These are phyloP conservation scores for Cyclargus thomasi DNA, from an alignment of 1,140 invertebrate species.

Conservation along the genomic window DNA sequence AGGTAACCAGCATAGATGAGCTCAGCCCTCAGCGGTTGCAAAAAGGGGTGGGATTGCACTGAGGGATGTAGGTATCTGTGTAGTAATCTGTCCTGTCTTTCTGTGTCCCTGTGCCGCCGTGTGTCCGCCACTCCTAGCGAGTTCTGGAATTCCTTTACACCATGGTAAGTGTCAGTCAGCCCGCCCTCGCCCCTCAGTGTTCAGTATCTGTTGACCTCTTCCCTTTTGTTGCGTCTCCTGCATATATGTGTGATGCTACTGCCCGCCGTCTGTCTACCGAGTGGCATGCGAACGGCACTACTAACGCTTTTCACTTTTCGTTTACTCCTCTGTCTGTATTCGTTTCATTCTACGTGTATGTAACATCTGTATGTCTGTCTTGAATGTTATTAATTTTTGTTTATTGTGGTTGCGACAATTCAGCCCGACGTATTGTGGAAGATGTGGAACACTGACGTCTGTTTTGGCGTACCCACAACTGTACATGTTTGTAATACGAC, in stretches of 20 bases:
- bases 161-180: constrained; percentile 92
- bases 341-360: constrained; percentile 77
- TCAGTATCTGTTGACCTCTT: constrained; percentile 75
- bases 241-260: constrained; percentile 71
- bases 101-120: constrained; percentile 82
- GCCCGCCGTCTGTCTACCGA: constrained; percentile 52
- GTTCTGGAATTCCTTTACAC: constrained; percentile 97
- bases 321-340: constrained; percentile 73
- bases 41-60: constrained; percentile 71
- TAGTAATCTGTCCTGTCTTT: constrained; percentile 83
- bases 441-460: constrained; percentile 20
- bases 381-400: constrained; percentile 55
- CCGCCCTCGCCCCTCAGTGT: constrained; percentile 75
- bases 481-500: constrained; percentile 72
- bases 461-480: constrained; percentile 55
- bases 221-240: constrained; percentile 69
- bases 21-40: constrained; percentile 58
- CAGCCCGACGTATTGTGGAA: constrained; percentile 19
- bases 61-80: constrained; percentile 79
- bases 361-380: constrained; percentile 77
- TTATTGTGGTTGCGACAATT: constrained; percentile 62
- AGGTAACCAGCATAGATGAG: constrained; percentile 70
- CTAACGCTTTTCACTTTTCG: constrained; percentile 68
- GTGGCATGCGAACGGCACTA: constrained; percentile 55
- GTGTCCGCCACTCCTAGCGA: constrained; percentile 87